Conservation (phyloP, 2,797 vertebrate species). For the Phaenicophaeus curvirostris region DNA sequence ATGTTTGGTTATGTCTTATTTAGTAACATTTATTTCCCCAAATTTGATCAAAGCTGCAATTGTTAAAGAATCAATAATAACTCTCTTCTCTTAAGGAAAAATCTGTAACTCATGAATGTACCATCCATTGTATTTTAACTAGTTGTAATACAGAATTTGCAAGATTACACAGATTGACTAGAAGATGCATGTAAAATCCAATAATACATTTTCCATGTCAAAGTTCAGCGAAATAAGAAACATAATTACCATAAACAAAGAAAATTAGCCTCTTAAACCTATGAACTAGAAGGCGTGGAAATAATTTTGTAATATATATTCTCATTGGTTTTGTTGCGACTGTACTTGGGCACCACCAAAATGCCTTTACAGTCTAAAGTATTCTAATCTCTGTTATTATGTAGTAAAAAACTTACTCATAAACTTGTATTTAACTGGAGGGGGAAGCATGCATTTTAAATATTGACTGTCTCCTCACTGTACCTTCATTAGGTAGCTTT, state of each 20-base stretch:
- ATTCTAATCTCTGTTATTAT: neutral
- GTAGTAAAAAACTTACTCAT: rapidly evolving
- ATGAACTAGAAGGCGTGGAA: neutral
- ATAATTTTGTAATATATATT: constrained; percentile 43
- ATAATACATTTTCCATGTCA: constrained; percentile 25
- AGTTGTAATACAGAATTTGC: neutral
- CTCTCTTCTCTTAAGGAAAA: constrained; percentile 24
- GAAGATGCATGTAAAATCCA: neutral
- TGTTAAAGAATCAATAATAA: constrained; percentile 45
- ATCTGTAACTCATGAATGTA: constrained; percentile 1
- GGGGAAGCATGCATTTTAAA: neutral
- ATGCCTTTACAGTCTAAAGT: neutral
- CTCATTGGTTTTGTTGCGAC: neutral
- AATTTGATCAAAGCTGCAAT: constrained; percentile 25
- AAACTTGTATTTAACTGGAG: neutral
- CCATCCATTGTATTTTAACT: constrained; percentile 20
- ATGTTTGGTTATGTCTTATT: neutral
- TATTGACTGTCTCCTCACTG: neutral
- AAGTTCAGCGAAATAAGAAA: constrained; percentile 34
- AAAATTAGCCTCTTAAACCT: constrained; percentile 32
- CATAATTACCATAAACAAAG: constrained; percentile 4
- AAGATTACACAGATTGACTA: constrained; percentile 10
- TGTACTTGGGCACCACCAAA: neutral
- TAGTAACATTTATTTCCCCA: neutral
- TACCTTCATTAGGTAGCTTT: neutral